These are phyloP conservation scores for Oikopleura albicans DNA, from an alignment of 23 tunicate genomes.

Conservation along the genomic window DNA sequence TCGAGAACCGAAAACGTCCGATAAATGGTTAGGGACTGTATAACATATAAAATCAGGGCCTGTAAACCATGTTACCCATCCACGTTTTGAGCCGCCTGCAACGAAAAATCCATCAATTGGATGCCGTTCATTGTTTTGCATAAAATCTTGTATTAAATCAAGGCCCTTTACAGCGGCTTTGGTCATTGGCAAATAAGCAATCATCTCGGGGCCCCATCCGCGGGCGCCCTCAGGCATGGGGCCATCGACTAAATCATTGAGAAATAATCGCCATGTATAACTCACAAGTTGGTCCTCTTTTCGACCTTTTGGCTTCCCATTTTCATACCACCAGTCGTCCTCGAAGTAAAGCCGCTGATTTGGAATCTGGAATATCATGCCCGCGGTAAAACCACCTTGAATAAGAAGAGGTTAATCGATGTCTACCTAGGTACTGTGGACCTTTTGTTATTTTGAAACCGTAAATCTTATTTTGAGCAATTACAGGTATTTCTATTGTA, in stretches of 20 bases:
- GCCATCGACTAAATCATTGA: neutral
- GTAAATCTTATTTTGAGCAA: too few relatives aligned
- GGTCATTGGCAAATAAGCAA: conserved; percentile 14
- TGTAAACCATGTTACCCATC: conserved; percentile 12
- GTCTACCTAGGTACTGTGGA: neutral
- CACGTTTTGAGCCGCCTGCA: conserved; percentile 11
- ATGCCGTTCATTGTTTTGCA: neutral
- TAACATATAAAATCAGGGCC: too few relatives aligned
- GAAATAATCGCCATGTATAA: neutral
- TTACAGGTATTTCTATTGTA: too few relatives aligned
- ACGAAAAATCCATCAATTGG: neutral
- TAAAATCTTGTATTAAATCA: neutral
- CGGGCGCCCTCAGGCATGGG: conserved; percentile 9
- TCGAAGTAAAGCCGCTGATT: neutral
- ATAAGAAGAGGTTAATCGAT: neutral
- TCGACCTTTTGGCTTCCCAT: neutral
- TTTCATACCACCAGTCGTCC: conserved; percentile 11
- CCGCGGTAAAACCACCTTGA: neutral
- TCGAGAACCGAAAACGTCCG: too few relatives aligned
- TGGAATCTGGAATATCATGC: neutral
- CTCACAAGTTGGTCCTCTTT: neutral
- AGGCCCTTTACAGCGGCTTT: conserved; percentile 8
- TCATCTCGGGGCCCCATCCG: conserved; percentile 4
- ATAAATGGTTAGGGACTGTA: too few relatives aligned
- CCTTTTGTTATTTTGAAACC: too few relatives aligned